Evolutionary conservation across 1,140 invertebrate species (phyloP).

Genomic region (Myzus persicae): DNA sequence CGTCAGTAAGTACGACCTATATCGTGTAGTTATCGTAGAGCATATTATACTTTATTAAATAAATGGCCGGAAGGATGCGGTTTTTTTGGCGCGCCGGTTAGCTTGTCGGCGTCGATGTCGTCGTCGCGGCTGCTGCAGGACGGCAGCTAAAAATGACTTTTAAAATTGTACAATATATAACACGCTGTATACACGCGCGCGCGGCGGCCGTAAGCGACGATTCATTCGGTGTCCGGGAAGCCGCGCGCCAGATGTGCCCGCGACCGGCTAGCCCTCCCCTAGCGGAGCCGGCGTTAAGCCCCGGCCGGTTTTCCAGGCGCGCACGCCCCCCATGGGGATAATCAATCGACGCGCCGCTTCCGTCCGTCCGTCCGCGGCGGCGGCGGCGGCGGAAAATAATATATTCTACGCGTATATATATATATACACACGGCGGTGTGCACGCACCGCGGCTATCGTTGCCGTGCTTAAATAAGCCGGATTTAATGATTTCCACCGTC

Average conservation of each 20-base stretch:
- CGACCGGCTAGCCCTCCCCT: not conserved
- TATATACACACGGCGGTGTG: not conserved
- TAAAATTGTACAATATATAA: slow-evolving; percentile 38
- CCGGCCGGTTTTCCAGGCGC: slow-evolving; percentile 38
- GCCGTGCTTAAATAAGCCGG: not conserved
- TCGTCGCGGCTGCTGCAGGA: not conserved
- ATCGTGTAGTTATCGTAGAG: no score
- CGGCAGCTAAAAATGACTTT: slow-evolving; percentile 40
- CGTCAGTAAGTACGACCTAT: no score
- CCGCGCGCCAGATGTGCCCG: slow-evolving; percentile 49
- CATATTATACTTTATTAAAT: not conserved
- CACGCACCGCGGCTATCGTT: not conserved
- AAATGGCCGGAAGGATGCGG: not conserved
- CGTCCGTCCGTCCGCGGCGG: not conserved
- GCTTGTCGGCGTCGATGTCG: not conserved
- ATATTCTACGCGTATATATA: not conserved
- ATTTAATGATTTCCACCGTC: slow-evolving; percentile 24
- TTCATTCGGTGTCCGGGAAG: slow-evolving; percentile 53
- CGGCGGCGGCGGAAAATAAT: not conserved
- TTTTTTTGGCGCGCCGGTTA: not conserved
- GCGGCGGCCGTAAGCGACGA: slow-evolving; percentile 37
- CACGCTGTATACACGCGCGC: not conserved
- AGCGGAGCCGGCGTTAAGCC: slow-evolving; percentile 42
- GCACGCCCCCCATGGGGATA: slow-evolving; percentile 53
- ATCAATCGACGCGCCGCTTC: slow-evolving; percentile 50